Base-by-base conservation (phyloP, 2,797 vertebrate species). In the Phoxinus dragarum region DNA sequence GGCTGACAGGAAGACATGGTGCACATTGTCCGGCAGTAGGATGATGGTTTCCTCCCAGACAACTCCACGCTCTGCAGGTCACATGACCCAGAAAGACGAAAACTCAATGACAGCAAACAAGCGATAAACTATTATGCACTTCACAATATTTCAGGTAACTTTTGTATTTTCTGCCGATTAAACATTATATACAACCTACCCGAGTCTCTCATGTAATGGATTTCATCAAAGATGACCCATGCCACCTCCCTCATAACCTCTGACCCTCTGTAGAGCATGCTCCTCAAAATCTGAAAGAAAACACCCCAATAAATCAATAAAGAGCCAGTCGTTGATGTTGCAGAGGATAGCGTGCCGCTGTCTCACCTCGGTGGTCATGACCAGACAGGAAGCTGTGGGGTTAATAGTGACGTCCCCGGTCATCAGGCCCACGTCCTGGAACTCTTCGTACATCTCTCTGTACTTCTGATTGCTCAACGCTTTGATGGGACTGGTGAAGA, bases 11-110 rank as follows among this genome's bases (percentile, higher is more conserved):
- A 99, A 99, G 38, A 99, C 98, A 56, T 99, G 99, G 89, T 98
- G 98, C 66, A 99, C 98, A 0, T 99, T 99, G 93, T 99, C 98
- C 38, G 98, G 98, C 78, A 99, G 97, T 82, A 99, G 96, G 92
- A 99, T 99, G 92, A 99, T 99, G 16, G 98, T 99, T 92, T 99
- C 98, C 90, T 99, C 98, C 98, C 98, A 99, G 44, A 99, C 98
- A 4, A 99, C 98, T 23, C 98, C 98, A 88, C 98, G 97, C 90
- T 99, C 98, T 99, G 93, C 87, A 93, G 91, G 90, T 11, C 44
- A 85, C 88, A 88, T 17, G 86, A 44, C 81, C 11, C 11, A 81
- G 1, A 84, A 27, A 73, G 5, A 71, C 1, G 19, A 67, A 8
- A 34, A 72, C 69, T 40, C 19, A 81, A 3, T 54, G 19, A 52